Percentiles rank a stretch among this genome's conserved stretches.
Conservation (phyloP, 1,140 invertebrate genomes). For the Chrysoperla carnea region DNA sequence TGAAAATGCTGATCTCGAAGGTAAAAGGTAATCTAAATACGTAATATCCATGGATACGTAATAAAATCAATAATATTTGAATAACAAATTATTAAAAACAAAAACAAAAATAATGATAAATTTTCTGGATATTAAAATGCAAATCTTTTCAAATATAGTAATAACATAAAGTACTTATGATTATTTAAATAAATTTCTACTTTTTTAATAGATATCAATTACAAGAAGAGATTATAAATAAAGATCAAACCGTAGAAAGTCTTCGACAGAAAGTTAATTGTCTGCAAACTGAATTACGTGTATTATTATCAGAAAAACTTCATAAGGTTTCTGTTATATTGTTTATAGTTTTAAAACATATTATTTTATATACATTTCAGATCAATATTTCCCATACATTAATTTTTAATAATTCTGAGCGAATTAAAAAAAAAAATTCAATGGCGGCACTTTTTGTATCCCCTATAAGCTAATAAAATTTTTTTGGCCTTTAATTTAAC, state of each 20-base stretch:
- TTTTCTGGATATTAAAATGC: not conserved
- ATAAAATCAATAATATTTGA: not conserved
- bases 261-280: conserved; percentile 26
- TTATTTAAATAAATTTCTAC: not conserved
- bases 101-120: not conserved
- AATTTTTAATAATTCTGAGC: too few species aligned
- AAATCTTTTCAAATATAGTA: not conserved
- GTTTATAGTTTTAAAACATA: not conserved
- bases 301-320: conserved; percentile 15
- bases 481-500: too few species aligned
- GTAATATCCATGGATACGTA: not conserved
- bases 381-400: too few species aligned
- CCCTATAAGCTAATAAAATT: too few species aligned
- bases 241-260: conserved; percentile 25
- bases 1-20: conserved; percentile 40
- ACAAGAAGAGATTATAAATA: conserved; percentile 26
- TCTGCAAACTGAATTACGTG: conserved; percentile 24
- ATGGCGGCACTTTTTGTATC: too few species aligned
- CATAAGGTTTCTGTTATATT: conserved; percentile 1
- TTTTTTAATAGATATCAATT: conserved; percentile 26
- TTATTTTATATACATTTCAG: too few species aligned
- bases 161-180: not conserved
- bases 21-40: conserved; percentile 23
- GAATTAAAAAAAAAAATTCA: too few species aligned
- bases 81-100: not conserved